Evolutionary conservation across 2,888 invertebrate genomes (phyloP).

Genomic region (Caradrina kadenii): DNA sequence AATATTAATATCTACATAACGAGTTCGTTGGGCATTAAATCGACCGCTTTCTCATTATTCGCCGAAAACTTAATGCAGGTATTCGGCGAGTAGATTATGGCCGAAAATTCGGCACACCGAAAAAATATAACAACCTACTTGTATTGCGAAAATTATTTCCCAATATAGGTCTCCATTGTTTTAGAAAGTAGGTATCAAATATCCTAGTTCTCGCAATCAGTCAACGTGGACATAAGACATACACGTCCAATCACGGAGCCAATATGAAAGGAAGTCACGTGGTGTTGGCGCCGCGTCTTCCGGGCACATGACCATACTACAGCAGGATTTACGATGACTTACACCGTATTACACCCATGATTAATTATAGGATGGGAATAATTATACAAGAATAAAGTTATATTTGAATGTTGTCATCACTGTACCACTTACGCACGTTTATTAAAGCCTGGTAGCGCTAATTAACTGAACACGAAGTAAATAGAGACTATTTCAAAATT

Average conservation of each 20-base stretch:
- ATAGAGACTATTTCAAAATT: no score
- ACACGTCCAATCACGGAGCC: slow-evolving; percentile 22
- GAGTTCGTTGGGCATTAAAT: not conserved
- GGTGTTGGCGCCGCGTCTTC: slow-evolving; percentile 60
- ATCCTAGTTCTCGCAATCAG: not conserved
- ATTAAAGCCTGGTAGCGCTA: not conserved
- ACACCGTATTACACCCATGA: slow-evolving; percentile 27
- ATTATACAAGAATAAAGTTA: slow-evolving; percentile 15
- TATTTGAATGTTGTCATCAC: slow-evolving; percentile 1
- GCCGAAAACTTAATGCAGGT: no score
- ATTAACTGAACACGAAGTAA: no score
- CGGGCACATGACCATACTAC: slow-evolving; percentile 27
- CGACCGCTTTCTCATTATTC: no score
- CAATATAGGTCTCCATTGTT: no score
- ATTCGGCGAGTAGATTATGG: not conserved
- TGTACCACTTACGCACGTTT: not conserved
- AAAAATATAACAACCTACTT: no score
- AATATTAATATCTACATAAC: not conserved
- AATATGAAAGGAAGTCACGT: slow-evolving; percentile 58
- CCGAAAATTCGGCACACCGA: not conserved
- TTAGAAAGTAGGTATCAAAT: not conserved
- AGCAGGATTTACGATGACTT: slow-evolving; percentile 21
- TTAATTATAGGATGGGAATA: slow-evolving; percentile 29
- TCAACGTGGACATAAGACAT: not conserved
- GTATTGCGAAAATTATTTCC: no score